Conservation (phyloP, 1,140 invertebrate species). For the Hyphantria cunea region DNA sequence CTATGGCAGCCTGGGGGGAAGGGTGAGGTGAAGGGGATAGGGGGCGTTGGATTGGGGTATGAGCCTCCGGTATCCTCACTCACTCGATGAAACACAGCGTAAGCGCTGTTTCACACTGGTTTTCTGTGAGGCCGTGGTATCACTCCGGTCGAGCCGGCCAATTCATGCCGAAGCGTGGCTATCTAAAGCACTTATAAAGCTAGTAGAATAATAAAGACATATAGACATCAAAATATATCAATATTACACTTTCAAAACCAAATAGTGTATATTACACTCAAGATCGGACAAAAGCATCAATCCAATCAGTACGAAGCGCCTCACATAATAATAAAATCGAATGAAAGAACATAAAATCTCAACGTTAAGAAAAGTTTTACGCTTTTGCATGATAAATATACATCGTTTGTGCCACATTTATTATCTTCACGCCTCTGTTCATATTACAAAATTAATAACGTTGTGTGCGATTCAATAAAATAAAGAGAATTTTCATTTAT, state of each 20-base stretch:
- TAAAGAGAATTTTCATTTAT: constrained; percentile 12
- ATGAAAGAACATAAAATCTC: constrained; percentile 9
- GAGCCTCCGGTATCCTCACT: too few species aligned
- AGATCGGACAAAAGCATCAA: constrained; percentile 16
- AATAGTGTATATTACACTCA: constrained; percentile 16
- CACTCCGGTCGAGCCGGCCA: too few species aligned
- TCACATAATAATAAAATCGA: constrained; percentile 14
- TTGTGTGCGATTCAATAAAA: neutral
- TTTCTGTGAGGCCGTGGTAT: too few species aligned
- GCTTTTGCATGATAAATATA: constrained; percentile 8
- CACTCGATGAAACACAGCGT: too few species aligned
- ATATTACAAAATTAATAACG: constrained; percentile 7
- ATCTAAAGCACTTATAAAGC: too few species aligned
- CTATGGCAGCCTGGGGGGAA: too few species aligned
- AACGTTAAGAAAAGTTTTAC: constrained; percentile 4
- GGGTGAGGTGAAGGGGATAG: too few species aligned
- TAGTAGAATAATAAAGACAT: constrained; percentile 6
- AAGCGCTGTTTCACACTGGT: too few species aligned
- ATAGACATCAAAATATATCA: constrained; percentile 12
- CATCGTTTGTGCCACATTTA: constrained; percentile 12
- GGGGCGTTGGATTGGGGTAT: too few species aligned
- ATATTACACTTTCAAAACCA: constrained; percentile 11
- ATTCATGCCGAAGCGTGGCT: too few species aligned
- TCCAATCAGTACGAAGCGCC: constrained; percentile 14
- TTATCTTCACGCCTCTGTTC: neutral